phyloP scores from a whole-genome alignment of 2,797 vertebrate species.

The Acanthis flammea region DNA sequence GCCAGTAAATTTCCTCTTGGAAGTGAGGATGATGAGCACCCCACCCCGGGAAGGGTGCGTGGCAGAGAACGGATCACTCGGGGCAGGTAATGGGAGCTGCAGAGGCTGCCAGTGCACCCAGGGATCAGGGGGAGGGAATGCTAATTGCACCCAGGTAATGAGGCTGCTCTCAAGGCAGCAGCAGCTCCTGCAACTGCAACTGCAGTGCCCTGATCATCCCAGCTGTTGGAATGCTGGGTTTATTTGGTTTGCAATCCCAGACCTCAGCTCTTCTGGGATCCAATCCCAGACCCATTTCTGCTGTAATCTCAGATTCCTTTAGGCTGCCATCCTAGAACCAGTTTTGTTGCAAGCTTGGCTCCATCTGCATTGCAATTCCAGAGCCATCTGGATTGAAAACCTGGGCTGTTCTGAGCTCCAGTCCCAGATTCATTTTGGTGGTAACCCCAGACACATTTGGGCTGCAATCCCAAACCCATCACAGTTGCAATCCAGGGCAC shows the following conservation, averaged over 20 bases:
- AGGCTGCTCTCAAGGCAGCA: background rate
- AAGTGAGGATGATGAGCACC: background rate
- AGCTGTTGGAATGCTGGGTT: background rate
- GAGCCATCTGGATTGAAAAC: background rate
- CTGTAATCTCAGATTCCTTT: background rate
- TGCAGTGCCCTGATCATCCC: background rate
- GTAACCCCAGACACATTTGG: background rate
- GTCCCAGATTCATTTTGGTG: too few species aligned
- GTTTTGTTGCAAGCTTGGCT: background rate
- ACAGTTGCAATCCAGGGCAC: background rate
- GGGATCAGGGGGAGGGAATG: background rate
- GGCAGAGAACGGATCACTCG: background rate
- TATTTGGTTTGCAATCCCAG: background rate
- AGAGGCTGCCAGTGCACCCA: background rate
- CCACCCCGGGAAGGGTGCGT: background rate
- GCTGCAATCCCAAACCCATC: background rate
- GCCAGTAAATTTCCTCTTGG: conserved; percentile 30
- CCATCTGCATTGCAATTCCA: background rate
- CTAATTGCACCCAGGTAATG: background rate
- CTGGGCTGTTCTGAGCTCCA: background rate
- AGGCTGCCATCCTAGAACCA: background rate
- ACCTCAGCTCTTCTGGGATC: background rate
- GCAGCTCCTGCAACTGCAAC: background rate
- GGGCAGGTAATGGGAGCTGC: background rate
- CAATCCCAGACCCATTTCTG: background rate